Percentiles rank a stretch among this genome's conserved stretches.
Evolutionary conservation across 2,888 invertebrate genomes (phyloP).

Genomic region (Pseudococcus viburni): DNA sequence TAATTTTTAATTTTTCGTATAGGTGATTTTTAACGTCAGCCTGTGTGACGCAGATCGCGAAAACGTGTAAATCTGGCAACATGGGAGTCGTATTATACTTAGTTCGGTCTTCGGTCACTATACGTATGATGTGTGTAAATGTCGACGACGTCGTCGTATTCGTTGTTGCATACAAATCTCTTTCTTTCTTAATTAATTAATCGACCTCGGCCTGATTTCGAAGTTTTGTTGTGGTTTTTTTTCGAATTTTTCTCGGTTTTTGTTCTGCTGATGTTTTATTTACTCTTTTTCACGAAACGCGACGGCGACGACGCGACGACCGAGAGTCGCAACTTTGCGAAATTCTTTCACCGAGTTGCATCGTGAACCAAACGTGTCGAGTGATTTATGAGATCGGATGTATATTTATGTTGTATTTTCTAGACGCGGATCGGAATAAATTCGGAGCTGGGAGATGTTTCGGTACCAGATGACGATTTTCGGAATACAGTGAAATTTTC

Average conservation of each 20-base stretch:
- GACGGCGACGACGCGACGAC: background rate
- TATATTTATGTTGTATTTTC: no score
- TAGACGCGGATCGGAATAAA: background rate
- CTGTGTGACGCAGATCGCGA: background rate
- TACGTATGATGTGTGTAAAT: background rate
- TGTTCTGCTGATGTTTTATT: background rate
- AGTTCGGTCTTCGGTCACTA: no score
- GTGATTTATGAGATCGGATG: background rate
- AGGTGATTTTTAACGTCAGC: background rate
- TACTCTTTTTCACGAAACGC: background rate
- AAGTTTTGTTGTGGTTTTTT: slow-evolving; percentile 24
- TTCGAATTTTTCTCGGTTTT: background rate
- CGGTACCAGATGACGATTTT: no score
- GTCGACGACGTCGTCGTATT: background rate
- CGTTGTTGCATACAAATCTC: slow-evolving; percentile 45
- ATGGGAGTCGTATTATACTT: background rate
- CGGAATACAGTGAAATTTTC: no score
- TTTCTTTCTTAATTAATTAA: slow-evolving; percentile 61
- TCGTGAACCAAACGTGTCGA: background rate
- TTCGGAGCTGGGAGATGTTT: background rate
- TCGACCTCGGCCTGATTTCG: slow-evolving; percentile 61
- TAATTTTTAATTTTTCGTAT: background rate
- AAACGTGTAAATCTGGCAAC: slow-evolving; percentile 20
- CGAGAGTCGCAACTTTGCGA: background rate
- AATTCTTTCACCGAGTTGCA: background rate